Conservation (phyloP, 2,113 vertebrate genomes). For the Rhinolophus sinicus region DNA sequence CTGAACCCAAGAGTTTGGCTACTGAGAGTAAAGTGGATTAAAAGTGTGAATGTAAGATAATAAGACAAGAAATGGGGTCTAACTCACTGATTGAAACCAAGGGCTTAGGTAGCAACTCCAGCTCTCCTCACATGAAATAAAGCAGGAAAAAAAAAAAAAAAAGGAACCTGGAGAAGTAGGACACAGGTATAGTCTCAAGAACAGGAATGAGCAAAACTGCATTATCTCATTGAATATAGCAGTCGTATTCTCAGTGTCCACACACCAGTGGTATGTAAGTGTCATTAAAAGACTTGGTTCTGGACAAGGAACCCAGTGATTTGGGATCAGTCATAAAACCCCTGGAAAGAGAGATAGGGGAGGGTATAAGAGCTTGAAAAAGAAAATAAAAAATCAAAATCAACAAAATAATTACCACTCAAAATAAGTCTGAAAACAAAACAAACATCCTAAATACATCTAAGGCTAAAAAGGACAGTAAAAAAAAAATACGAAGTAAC, state of each 20-base stretch:
- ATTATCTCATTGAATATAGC: not conserved
- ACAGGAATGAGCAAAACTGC: not conserved
- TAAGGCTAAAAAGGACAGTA: not conserved
- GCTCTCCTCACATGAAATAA: not conserved
- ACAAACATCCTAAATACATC: not conserved
- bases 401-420: not conserved
- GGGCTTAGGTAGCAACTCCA: not conserved
- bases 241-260: not conserved
- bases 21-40: not conserved
- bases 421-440: not conserved
- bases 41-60: not conserved
- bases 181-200: not conserved
- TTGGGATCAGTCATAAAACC: not conserved
- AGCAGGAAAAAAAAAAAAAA: too few species aligned
- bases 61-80: not conserved
- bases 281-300: not conserved
- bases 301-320: not conserved
- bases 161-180: not conserved
- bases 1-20: not conserved
- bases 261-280: too few species aligned
- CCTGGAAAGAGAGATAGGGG: not conserved
- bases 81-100: not conserved
- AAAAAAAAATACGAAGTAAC: not conserved
- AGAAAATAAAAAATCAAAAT: not conserved
- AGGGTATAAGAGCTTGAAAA: not conserved